Percentiles rank a stretch among this genome's conserved stretches.
phyloP scores from a whole-genome alignment of 2,888 invertebrate genomes.

The Drosophila mercatorum region DNA sequence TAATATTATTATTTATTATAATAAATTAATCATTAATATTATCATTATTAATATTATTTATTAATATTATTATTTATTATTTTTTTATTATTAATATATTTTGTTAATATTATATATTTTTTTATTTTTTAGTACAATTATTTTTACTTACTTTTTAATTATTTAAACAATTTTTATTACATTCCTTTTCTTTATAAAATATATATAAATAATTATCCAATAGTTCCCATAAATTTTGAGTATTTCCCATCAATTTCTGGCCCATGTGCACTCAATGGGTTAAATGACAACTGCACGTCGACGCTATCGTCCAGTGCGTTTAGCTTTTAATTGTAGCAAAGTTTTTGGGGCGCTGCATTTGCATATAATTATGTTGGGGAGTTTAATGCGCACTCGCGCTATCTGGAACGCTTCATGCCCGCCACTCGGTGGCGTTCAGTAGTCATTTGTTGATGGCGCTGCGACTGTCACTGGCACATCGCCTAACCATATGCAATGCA shows the following conservation, averaged over 20 bases:
- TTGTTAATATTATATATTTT: too few species aligned
- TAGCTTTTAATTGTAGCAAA: conserved; percentile 71
- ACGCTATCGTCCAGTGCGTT: conserved; percentile 69
- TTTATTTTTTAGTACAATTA: background rate
- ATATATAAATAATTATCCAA: too few species aligned
- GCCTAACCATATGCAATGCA: conserved; percentile 76
- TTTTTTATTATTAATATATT: background rate
- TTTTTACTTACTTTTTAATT: background rate
- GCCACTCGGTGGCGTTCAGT: conserved; percentile 1
- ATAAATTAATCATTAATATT: too few species aligned
- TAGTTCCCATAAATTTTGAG: too few species aligned
- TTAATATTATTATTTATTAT: background rate
- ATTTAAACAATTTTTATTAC: background rate
- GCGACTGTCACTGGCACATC: conserved; percentile 64
- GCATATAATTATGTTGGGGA: conserved; percentile 70
- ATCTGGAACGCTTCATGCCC: conserved; percentile 22
- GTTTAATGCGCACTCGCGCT: conserved; percentile 44
- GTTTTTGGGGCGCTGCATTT: conserved; percentile 64
- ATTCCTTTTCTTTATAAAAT: background rate
- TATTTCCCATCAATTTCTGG: background rate
- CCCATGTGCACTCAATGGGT: conserved; percentile 41
- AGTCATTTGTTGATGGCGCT: conserved; percentile 38
- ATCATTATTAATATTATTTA: background rate
- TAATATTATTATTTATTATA: background rate
- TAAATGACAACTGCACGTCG: conserved; percentile 57